Evolutionary conservation across 2,113 vertebrate species (phyloP).

Genomic region (Periophthalmus modestus): DNA sequence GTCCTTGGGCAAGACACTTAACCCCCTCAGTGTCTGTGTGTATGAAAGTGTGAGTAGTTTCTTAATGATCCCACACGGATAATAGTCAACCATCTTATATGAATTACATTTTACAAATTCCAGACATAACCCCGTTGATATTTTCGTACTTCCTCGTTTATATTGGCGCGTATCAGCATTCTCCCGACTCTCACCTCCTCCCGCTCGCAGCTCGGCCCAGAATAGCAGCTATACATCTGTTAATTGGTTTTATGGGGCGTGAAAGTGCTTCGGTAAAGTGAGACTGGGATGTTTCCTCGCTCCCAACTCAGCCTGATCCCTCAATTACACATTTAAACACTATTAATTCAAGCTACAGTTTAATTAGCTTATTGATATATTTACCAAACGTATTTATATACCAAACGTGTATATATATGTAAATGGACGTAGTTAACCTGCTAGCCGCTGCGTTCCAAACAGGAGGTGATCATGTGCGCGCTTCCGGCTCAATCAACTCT

Average conservation of each 20-base stretch:
- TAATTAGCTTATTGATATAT: slow-evolving; percentile 41
- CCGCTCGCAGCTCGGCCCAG: background rate
- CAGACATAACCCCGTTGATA: background rate
- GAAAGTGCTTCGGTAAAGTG: slow-evolving; percentile 4
- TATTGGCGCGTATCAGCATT: background rate
- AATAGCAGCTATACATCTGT: slow-evolving; percentile 12
- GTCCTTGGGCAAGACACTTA: too few species aligned
- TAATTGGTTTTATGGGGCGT: slow-evolving; percentile 11
- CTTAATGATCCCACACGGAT: too few species aligned
- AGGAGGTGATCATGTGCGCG: too few species aligned
- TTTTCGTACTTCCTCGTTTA: background rate
- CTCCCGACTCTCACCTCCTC: background rate
- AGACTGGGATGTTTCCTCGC: slow-evolving; percentile 6
- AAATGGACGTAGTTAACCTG: too few species aligned
- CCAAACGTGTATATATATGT: too few species aligned
- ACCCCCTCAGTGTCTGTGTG: too few species aligned
- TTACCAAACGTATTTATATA: background rate
- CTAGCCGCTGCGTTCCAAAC: too few species aligned
- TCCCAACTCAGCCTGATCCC: slow-evolving; percentile 4
- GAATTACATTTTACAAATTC: background rate
- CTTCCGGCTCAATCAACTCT: too few species aligned
- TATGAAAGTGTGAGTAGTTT: too few species aligned
- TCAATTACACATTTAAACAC: slow-evolving; percentile 9
- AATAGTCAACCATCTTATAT: too few species aligned
- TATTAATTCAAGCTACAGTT: background rate